Base-by-base conservation (phyloP, 2,888 invertebrate species). In the Erebia palarica region DNA sequence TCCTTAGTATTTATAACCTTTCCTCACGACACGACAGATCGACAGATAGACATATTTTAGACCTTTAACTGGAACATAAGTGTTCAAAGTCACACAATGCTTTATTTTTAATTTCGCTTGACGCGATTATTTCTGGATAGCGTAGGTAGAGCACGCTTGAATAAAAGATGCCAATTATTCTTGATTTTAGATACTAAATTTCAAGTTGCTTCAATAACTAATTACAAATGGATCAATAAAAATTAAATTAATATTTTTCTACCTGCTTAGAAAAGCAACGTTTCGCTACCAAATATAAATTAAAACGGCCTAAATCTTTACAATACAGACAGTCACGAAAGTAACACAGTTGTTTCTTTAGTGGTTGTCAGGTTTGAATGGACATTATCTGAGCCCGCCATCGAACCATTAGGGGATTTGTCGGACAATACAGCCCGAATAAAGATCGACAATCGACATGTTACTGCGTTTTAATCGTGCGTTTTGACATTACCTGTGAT, bases 361-460 rank as follows among this genome's bases (percentile, higher is more conserved):
- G 61, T 61, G 65, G 53, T n/a, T 70, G 60, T 70, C 70, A 70
- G 14, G 14, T 55, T 60, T 16, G 42, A 60, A 70, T 47, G 55
- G 60, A 65, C 70, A 47, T 13, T 65, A 70, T 70, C 70, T 60
- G 47, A 5, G 13, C 7, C 59, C 13, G 53, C 36, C 51, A 70
- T 70, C 70, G 59, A 1, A 27, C 59, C 60, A 65, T 66, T 65
- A 65, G 60, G 65, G 13, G 70, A 66, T 61, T 70, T 65, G 65
- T 65, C 65, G 13, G 61, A 65, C 70, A 55, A 65, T 60, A 53
- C 67, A 13, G 9, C 14, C 36, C 1, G 49, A 21, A 49, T 59
- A 66, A 47, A 55, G 44, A 57, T 57, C 44, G 14, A 57, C 18
- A 7, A 58, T 47, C 55, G 65, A 57, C 66, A 47, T 57, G 42